These are phyloP conservation scores for Chaenocephalus aceratus DNA, from an alignment of 2,113 vertebrate genomes.

Conservation along the genomic window DNA sequence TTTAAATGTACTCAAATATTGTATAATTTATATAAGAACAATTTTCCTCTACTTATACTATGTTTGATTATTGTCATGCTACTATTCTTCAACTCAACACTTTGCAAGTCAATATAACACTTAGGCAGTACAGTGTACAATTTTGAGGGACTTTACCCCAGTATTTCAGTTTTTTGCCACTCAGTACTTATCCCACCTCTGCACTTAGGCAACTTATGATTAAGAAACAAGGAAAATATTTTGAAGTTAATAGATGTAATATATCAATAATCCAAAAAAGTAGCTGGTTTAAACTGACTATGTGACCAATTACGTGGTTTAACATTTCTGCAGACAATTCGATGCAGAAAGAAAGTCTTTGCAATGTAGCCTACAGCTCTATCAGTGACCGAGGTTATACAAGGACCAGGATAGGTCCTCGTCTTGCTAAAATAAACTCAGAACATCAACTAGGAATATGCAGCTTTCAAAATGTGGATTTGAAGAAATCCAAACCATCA, in stretches of 20 bases:
- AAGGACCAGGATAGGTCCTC: slow-evolving; percentile 23
- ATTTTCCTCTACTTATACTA: not conserved
- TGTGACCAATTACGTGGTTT: not conserved
- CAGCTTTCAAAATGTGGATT: slow-evolving; percentile 44
- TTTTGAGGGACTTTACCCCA: no score
- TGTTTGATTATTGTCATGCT: no score
- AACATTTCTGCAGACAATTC: not conserved
- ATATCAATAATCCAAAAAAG: not conserved
- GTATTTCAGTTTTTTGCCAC: no score
- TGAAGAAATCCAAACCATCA: slow-evolving; percentile 34
- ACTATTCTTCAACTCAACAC: no score
- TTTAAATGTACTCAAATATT: no score
- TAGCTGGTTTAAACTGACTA: not conserved
- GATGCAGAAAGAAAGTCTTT: no score
- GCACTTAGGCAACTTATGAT: no score
- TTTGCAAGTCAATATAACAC: no score
- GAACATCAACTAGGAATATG: slow-evolving; percentile 30
- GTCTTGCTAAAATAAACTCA: slow-evolving; percentile 45
- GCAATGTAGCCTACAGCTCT: not conserved
- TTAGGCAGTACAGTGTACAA: no score
- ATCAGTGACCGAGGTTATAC: slow-evolving; percentile 12
- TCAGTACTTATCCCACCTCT: no score
- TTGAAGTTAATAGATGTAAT: not conserved
- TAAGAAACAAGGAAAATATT: not conserved
- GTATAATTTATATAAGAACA: not conserved